Base-by-base conservation (phyloP, 2,888 invertebrate genomes). In the Ctena decussata region DNA sequence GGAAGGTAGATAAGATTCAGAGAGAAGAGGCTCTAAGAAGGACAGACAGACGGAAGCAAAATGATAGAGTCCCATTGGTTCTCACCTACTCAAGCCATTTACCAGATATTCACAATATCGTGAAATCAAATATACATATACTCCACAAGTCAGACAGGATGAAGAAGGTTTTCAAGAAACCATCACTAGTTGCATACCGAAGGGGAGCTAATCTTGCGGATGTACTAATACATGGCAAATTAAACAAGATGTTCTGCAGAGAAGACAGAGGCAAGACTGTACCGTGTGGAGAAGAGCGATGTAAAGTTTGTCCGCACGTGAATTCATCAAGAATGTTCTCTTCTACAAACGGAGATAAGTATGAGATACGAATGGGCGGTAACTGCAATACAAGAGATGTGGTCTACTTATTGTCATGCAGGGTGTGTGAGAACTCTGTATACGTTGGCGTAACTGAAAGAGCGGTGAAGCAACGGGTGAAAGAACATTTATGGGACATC, bases 401-500 rank as follows among this genome's bases (percentile, higher is more conserved):
- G 24, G 37, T 69, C 6, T 69, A 70, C 24, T 11, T 37, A 21
- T 37, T 70, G 11, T 37, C 11, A n/a, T 70, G 70, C 24, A 60
- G 30, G 37, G 24, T 37, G 8, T 37, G 37, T 70, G 70, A 41
- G 1, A 70, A 35, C n/a, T 37, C 70, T 3, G 39, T 70, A 21
- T 70, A 70, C n/a, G 70, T 70, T 37, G 70, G 35, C 3, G 41
- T 37, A 37, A 70, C 70, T 5, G 70, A 70, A n/a, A 70, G 39
- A 70, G 30, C 60, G 30, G 30, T 60, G 18, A 60, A 60, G 30
- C 30, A 60, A 60, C 60, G 60, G 8, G 21, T 60, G 8, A 30
- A 60, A 6, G 60, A 60, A 30, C 60, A 60, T 60, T 30, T 60
- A 30, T 30, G 60, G 60, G 60, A 60, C 60, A 18, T 60, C 8